phyloP scores from a whole-genome alignment of 2,113 vertebrate genomes.

The Garra rufa region DNA sequence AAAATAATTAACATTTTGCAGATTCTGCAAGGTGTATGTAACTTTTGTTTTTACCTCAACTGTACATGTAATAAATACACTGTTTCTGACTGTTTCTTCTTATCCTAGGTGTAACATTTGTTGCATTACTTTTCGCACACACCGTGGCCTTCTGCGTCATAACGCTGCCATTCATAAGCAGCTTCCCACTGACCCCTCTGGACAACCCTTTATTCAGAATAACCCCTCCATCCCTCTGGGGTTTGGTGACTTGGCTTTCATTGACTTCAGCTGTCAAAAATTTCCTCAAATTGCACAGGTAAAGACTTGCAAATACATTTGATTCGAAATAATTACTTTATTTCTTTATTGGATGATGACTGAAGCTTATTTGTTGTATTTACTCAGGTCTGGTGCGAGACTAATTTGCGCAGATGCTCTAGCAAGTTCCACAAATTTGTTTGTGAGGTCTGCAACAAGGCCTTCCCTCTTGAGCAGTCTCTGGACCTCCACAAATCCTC shows the following conservation, averaged over 20 bases:
- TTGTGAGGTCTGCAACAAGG: constrained; percentile 92
- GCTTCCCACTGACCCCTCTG: constrained; percentile 88
- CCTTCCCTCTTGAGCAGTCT: constrained; percentile 89
- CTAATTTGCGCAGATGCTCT: constrained; percentile 90
- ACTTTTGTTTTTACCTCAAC: too few species aligned
- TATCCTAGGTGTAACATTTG: constrained; percentile 89
- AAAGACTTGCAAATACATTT: constrained; percentile 33
- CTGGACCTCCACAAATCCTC: constrained; percentile 86
- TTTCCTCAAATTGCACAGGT: constrained; percentile 97
- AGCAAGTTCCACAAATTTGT: constrained; percentile 94
- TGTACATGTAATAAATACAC: not conserved
- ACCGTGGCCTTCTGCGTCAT: constrained; percentile 90
- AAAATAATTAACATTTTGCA: too few species aligned
- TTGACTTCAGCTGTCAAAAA: constrained; percentile 96
- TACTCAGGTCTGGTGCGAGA: constrained; percentile 94
- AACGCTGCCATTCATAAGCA: constrained; percentile 92
- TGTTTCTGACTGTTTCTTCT: not conserved
- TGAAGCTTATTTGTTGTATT: not conserved
- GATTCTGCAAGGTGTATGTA: too few species aligned
- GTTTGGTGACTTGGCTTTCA: constrained; percentile 97
- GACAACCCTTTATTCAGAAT: constrained; percentile 96
- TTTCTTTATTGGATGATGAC: not conserved
- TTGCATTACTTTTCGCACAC: constrained; percentile 93
- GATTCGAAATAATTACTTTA: not conserved
- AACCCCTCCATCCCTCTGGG: constrained; percentile 95